These are phyloP conservation scores for Saguinus midas DNA, from an alignment of 2,113 vertebrate species.

Conservation along the genomic window DNA sequence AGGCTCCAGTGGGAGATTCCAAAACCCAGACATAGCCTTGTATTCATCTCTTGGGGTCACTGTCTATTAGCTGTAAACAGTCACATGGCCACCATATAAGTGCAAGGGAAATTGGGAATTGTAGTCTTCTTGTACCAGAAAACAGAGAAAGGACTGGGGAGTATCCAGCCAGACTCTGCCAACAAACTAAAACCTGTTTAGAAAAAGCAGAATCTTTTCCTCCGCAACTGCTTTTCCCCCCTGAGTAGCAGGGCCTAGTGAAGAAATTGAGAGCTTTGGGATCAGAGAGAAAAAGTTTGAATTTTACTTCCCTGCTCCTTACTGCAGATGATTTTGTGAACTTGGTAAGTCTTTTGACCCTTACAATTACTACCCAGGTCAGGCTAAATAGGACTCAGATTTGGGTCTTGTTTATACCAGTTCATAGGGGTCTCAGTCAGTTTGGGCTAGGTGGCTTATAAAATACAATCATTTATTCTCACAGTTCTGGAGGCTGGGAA, in stretches of 20 bases:
- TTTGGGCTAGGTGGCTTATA: not conserved
- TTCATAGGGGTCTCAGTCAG: not conserved
- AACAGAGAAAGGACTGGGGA: not conserved
- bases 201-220: not conserved
- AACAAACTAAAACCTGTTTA: not conserved
- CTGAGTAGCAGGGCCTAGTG: fast-evolving
- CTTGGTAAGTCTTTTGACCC: not conserved
- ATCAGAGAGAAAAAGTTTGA: not conserved
- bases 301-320: not conserved
- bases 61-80: not conserved
- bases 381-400: not conserved
- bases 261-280: not conserved
- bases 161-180: not conserved
- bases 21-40: not conserved
- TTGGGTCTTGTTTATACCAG: too few species aligned
- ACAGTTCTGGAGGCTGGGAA: not conserved
- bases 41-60: not conserved
- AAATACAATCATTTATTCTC: not conserved
- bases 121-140: not conserved
- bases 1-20: not conserved
- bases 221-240: not conserved
- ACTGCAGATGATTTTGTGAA: not conserved
- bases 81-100: not conserved
- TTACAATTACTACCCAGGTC: not conserved
- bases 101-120: not conserved